These are phyloP conservation scores for Icerya purchasi DNA, from an alignment of 2,888 invertebrate species.

Conservation along the genomic window DNA sequence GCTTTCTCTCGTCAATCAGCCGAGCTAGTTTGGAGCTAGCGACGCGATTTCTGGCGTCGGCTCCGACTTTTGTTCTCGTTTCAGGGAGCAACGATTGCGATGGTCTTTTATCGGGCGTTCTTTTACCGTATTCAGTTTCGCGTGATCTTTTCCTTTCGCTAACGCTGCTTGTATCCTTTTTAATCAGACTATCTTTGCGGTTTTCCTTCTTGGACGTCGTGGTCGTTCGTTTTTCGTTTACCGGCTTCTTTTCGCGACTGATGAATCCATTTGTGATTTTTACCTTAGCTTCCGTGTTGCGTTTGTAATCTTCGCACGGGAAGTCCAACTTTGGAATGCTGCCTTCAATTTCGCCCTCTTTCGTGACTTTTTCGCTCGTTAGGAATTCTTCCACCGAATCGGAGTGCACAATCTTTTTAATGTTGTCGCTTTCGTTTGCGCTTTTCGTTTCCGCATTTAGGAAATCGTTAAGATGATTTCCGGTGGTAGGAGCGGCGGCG, in stretches of 20 bases:
- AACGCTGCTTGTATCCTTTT: not conserved
- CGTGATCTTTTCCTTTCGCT: not conserved
- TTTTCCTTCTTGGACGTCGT: not conserved
- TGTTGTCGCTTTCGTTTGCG: too few species aligned
- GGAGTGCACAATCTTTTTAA: not conserved
- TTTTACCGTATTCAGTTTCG: not conserved
- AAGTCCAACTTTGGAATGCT: conserved; percentile 1
- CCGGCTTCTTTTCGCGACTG: not conserved
- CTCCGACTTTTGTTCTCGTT: not conserved
- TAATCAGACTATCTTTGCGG: not conserved
- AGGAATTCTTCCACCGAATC: not conserved
- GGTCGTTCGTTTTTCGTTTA: not conserved
- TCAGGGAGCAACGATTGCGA: too few species aligned
- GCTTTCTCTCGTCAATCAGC: not conserved
- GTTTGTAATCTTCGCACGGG: not conserved
- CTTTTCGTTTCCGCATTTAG: not conserved
- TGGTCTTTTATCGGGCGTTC: not conserved
- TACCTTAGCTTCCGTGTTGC: not conserved
- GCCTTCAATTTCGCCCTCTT: conserved; percentile 9
- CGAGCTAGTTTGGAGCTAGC: too few species aligned
- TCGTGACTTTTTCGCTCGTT: conserved; percentile 1
- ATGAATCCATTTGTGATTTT: not conserved
- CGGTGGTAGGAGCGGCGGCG: not conserved
- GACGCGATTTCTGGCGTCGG: not conserved
- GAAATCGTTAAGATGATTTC: not conserved